Conservation (phyloP, 2,888 invertebrate genomes). For the Aspidiotus rigidus region DNA sequence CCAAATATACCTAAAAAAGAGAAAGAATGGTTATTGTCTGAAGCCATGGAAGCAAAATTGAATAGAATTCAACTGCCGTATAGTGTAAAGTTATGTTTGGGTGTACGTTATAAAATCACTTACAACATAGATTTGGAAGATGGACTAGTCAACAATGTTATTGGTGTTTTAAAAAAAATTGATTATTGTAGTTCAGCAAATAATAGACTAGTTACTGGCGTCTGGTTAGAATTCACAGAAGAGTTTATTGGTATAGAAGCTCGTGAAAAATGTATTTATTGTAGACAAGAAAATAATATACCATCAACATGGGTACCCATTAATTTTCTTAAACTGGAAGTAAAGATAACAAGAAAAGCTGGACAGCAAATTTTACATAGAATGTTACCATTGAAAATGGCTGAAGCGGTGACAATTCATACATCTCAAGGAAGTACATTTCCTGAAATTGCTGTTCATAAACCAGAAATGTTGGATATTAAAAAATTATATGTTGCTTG, state of each 20-base stretch:
- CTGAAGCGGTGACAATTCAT: not conserved
- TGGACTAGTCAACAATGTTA: not conserved
- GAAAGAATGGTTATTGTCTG: not conserved
- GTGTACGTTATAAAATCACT: not conserved
- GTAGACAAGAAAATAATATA: not conserved
- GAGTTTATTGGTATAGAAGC: not conserved
- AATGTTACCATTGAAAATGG: not conserved
- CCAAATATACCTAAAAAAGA: too few relatives aligned
- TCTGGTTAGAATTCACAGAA: not conserved
- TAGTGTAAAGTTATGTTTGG: not conserved
- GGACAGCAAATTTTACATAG: not conserved
- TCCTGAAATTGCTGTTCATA: not conserved
- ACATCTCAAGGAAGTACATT: not conserved
- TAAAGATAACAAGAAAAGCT: not conserved
- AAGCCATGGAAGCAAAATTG: not conserved
- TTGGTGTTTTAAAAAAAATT: not conserved
- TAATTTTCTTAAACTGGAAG: not conserved
- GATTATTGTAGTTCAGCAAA: too few relatives aligned
- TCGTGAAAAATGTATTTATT: not conserved
- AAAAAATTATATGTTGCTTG: not conserved
- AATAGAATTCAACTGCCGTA: not conserved
- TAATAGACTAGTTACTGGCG: not conserved
- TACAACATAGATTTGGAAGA: not conserved
- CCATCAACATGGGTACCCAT: not conserved
- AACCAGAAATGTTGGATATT: not conserved